Evolutionary conservation across 1,140 invertebrate genomes (phyloP).

Genomic region (Drosophila albomicans): DNA sequence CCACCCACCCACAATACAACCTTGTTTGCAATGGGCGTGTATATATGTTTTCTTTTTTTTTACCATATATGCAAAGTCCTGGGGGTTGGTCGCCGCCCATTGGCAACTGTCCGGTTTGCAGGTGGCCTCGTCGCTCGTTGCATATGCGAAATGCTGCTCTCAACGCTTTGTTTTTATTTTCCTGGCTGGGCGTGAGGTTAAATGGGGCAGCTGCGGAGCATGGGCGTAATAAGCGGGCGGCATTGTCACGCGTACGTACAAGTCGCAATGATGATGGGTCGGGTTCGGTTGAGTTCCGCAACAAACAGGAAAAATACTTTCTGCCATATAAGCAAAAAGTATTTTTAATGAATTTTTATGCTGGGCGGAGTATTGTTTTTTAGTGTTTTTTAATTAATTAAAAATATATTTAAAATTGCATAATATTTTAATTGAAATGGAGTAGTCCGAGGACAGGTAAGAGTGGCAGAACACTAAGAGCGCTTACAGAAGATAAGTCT

Average conservation of each 20-base stretch:
- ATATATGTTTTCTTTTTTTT: slow-evolving; percentile 33
- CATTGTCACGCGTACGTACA: slow-evolving; percentile 67
- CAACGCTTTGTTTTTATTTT: slow-evolving; percentile 36
- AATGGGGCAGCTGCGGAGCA: background rate
- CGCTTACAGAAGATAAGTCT: background rate
- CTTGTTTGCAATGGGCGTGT: slow-evolving; percentile 77
- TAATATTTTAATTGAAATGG: slow-evolving; percentile 70
- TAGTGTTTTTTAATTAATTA: slow-evolving; percentile 77
- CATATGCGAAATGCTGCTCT: slow-evolving; percentile 71
- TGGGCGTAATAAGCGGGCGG: slow-evolving; percentile 65
- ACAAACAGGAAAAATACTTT: slow-evolving; percentile 63
- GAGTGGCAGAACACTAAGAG: background rate
- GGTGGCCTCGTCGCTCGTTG: slow-evolving; percentile 61
- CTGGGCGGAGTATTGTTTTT: slow-evolving; percentile 55
- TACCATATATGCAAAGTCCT: slow-evolving; percentile 50
- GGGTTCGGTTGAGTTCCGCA: slow-evolving; percentile 40
- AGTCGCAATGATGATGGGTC: slow-evolving; percentile 5
- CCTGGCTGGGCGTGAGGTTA: slow-evolving; percentile 27
- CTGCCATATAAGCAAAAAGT: slow-evolving; percentile 72
- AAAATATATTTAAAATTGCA: slow-evolving; percentile 77
- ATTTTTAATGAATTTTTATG: slow-evolving; percentile 78
- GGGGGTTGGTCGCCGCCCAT: slow-evolving; percentile 76
- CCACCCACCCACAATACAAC: slow-evolving; percentile 24
- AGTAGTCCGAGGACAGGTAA: slow-evolving; percentile 14
- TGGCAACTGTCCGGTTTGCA: slow-evolving; percentile 80